Evolutionary conservation across 2,797 vertebrate genomes (phyloP).

Genomic region (Acipenser transmontanus): DNA sequence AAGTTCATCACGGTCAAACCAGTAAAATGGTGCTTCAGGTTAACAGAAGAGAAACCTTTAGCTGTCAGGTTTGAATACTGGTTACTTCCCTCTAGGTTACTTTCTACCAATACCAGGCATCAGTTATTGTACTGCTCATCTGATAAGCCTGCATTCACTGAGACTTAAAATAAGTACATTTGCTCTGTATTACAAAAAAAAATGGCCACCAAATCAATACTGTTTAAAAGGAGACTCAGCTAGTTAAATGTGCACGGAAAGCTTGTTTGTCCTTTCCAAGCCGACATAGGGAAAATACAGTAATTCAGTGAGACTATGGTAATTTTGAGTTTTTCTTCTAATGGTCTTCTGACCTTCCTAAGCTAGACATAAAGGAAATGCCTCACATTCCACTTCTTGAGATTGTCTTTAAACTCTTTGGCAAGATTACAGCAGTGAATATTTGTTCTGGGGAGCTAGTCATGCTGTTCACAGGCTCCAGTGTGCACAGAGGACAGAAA

Average conservation of each 20-base stretch:
- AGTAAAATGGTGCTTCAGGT: too few species aligned
- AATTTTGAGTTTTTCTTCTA: slow-evolving; percentile 16
- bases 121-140: too few species aligned
- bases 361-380: slow-evolving; percentile 70
- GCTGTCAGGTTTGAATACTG: too few species aligned
- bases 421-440: slow-evolving; percentile 48
- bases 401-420: slow-evolving; percentile 64
- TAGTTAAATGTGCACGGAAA: not conserved
- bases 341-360: slow-evolving; percentile 55
- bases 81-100: too few species aligned
- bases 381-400: slow-evolving; percentile 68
- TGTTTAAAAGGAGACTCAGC: not conserved
- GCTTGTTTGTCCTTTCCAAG: not conserved
- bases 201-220: not conserved
- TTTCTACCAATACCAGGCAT: too few species aligned
- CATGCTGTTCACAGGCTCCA: slow-evolving; percentile 33
- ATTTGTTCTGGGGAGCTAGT: slow-evolving; percentile 50
- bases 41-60: too few species aligned
- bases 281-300: not conserved
- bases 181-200: not conserved
- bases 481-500: slow-evolving; percentile 29
- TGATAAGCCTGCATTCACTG: not conserved
- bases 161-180: slow-evolving; percentile 2
- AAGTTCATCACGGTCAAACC: too few species aligned
- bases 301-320: slow-evolving; percentile 7